phyloP scores from a whole-genome alignment of 2,797 vertebrate genomes.

The Salmo trutta region DNA sequence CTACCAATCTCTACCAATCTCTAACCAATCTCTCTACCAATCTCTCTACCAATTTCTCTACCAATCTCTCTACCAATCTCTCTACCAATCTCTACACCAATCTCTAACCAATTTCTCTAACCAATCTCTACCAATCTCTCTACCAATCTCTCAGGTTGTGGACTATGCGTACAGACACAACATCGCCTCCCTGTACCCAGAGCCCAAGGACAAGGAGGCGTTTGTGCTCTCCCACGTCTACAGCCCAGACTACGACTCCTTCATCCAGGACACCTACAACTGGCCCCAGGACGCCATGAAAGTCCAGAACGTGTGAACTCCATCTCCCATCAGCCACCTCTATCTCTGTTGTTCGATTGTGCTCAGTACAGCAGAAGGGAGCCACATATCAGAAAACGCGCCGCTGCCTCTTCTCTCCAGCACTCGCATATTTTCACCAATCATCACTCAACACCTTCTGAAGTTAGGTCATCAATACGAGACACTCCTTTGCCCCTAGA shows the following conservation, averaged over 20 bases:
- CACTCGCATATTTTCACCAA: not conserved
- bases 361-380: not conserved
- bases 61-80: no score
- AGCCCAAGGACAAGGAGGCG: slow-evolving; percentile 95
- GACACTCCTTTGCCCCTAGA: not conserved
- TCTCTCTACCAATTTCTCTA: no score
- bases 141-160: slow-evolving; percentile 77
- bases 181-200: slow-evolving; percentile 89
- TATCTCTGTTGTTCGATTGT: not conserved
- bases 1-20: no score
- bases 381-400: not conserved
- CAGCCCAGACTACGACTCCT: slow-evolving; percentile 92
- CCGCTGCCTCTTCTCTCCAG: not conserved
- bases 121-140: no score
- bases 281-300: slow-evolving; percentile 90
- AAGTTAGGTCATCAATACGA: not conserved
- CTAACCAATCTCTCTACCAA: no score
- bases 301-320: slow-evolving; percentile 82
- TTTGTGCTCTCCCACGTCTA: slow-evolving; percentile 89
- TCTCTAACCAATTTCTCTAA: no score
- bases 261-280: slow-evolving; percentile 86
- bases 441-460: not conserved
- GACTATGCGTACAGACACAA: slow-evolving; percentile 89
- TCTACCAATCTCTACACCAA: no score
- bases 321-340: not conserved